phyloP scores from a whole-genome alignment of 1,140 invertebrate genomes.

The Psilanteris sp. region DNA sequence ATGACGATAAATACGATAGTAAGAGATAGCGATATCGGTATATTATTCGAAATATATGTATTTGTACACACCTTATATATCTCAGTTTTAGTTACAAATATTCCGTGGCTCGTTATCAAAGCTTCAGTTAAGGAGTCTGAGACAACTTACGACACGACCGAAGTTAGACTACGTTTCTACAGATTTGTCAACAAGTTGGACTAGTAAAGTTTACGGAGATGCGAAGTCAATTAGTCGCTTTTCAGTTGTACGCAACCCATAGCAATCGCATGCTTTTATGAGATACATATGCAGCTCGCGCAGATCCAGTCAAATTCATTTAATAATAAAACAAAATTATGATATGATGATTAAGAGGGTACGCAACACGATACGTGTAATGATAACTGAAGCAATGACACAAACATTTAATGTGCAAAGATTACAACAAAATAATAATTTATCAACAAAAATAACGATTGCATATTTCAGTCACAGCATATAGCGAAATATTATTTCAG shows the following conservation, averaged over 20 bases:
- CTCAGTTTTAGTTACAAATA: constrained; percentile 47
- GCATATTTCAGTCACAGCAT: too few species aligned
- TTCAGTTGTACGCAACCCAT: constrained; percentile 24
- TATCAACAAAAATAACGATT: too few species aligned
- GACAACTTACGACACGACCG: constrained; percentile 40
- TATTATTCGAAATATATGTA: too few species aligned
- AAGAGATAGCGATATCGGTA: constrained; percentile 45
- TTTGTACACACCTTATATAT: constrained; percentile 26
- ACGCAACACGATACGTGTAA: too few species aligned
- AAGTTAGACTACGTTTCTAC: constrained; percentile 51
- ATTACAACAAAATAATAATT: too few species aligned
- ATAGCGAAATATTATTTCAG: too few species aligned
- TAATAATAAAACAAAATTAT: too few species aligned
- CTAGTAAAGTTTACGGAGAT: constrained; percentile 54
- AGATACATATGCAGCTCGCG: constrained; percentile 17
- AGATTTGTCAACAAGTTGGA: constrained; percentile 63
- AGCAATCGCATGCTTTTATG: constrained; percentile 10
- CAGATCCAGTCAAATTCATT: too few species aligned
- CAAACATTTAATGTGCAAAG: too few species aligned
- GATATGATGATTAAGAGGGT: constrained; percentile 23
- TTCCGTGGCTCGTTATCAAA: constrained; percentile 47
- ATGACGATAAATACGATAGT: constrained; percentile 38
- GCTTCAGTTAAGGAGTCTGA: constrained; percentile 43
- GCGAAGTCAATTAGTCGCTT: constrained; percentile 58
- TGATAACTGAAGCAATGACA: too few species aligned